phyloP scores from a whole-genome alignment of 2,888 invertebrate genomes.

The Odontomyia ornata region DNA sequence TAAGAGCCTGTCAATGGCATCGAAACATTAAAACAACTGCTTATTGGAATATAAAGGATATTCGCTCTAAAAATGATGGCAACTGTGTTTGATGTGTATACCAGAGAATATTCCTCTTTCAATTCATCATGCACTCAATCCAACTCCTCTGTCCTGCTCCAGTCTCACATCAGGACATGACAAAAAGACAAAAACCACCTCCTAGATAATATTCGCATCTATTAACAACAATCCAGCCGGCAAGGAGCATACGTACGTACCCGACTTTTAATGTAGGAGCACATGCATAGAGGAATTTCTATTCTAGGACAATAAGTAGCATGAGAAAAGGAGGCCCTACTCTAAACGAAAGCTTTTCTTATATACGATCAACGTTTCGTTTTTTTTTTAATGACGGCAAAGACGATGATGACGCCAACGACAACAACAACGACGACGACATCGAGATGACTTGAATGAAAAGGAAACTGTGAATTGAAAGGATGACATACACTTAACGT shows the following conservation, averaged over 20 bases:
- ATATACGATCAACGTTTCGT: background rate
- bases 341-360: background rate
- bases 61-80: background rate
- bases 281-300: background rate
- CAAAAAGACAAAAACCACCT: background rate
- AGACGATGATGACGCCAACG: background rate
- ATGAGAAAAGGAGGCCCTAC: background rate
- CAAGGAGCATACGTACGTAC: background rate
- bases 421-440: background rate
- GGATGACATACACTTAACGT: conserved; percentile 30
- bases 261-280: background rate
- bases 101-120: background rate
- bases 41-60: conserved; percentile 45
- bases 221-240: conserved; percentile 17
- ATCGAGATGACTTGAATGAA: conserved; percentile 2
- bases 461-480: conserved; percentile 36
- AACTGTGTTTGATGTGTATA: conserved; percentile 9
- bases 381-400: no score
- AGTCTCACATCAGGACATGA: background rate
- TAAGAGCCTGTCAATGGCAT: conserved; percentile 47
- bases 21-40: conserved; percentile 46
- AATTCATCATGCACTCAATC: background rate
- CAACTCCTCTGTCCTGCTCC: background rate
- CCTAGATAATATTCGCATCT: conserved; percentile 25
- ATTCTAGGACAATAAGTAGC: background rate